phyloP scores from a whole-genome alignment of 2,113 vertebrate species.

The Stigmatopora nigra region DNA sequence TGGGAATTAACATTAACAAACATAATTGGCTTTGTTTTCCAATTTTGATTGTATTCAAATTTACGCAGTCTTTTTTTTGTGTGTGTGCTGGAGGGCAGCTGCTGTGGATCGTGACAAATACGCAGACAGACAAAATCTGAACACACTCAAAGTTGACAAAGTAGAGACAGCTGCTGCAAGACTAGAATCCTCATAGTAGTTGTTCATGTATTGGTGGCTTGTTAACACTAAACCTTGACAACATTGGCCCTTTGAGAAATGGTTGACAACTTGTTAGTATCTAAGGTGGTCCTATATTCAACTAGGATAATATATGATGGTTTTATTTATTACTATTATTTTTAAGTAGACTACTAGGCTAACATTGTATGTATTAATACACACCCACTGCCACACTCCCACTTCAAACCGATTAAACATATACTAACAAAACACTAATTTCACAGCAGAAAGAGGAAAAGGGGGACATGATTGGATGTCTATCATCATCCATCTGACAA shows the following conservation, averaged over 20 bases:
- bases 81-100: slow-evolving; percentile 42
- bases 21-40: slow-evolving; percentile 36
- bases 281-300: not conserved
- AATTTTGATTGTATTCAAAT: slow-evolving; percentile 38
- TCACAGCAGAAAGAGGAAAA: too few relatives aligned
- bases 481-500: too few relatives aligned
- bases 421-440: too few relatives aligned
- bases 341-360: too few relatives aligned
- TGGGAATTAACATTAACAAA: slow-evolving; percentile 7
- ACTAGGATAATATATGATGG: not conserved
- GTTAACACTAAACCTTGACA: slow-evolving; percentile 3
- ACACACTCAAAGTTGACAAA: slow-evolving; percentile 25
- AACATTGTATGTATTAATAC: not conserved
- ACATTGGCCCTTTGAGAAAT: not conserved
- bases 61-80: slow-evolving; percentile 28
- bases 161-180: slow-evolving; percentile 40
- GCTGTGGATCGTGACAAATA: slow-evolving; percentile 39
- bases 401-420: too few relatives aligned
- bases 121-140: not conserved
- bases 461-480: too few relatives aligned
- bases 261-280: not conserved
- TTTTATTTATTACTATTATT: not conserved
- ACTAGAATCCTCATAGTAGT: slow-evolving; percentile 8
- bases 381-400: too few relatives aligned
- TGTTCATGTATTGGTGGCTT: slow-evolving; percentile 3